Conservation (phyloP, 2,888 invertebrate genomes). For the Nephrotoma flavescens region DNA sequence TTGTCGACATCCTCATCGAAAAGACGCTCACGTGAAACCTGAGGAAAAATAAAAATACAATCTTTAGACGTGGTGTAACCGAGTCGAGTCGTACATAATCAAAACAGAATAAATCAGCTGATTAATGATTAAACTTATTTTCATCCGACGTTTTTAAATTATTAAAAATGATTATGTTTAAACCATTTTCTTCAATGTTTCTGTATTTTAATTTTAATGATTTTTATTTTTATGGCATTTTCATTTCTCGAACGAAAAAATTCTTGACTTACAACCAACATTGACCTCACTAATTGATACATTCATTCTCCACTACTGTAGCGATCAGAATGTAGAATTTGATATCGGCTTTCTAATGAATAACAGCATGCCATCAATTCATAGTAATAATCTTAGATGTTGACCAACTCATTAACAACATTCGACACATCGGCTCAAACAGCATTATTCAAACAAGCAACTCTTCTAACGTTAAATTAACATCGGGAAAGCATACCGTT, state of each 20-base stretch:
- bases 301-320: too few species aligned
- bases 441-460: too few species aligned
- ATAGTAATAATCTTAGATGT: too few species aligned
- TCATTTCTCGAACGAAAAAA: not conserved
- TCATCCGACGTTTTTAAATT: not conserved
- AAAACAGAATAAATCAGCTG: too few species aligned
- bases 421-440: too few species aligned
- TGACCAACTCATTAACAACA: too few species aligned
- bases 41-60: not conserved
- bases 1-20: conserved; percentile 26
- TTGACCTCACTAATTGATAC: not conserved
- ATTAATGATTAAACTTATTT: not conserved
- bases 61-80: not conserved
- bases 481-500: too few species aligned
- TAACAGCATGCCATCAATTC: too few species aligned
- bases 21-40: conserved; percentile 11
- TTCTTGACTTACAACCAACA: not conserved
- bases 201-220: not conserved
- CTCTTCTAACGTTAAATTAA: too few species aligned
- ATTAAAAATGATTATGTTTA: not conserved
- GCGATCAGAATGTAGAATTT: too few species aligned
- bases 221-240: not conserved
- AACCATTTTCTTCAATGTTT: not conserved
- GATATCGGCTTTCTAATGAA: too few species aligned
- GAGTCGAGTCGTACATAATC: too few species aligned